Conservation (phyloP, 64 coral and sea anemone species). For the Astreopora myriophthalma region DNA sequence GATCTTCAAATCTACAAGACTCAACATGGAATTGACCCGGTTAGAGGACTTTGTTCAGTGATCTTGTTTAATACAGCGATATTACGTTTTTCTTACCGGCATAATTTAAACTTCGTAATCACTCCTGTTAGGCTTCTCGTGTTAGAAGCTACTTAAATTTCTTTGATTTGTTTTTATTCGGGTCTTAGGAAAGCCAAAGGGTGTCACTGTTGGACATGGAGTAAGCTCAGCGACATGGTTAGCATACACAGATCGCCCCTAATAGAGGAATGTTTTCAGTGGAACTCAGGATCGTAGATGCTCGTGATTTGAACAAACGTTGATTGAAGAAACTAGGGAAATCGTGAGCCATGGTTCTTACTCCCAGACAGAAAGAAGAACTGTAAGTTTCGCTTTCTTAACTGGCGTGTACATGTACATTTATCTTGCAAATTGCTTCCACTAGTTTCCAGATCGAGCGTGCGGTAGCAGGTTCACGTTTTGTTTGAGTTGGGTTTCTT, state of each 20-base stretch:
- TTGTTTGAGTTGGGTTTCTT: not conserved
- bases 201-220: not conserved
- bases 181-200: not conserved
- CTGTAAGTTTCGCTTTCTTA: slow-evolving; percentile 74
- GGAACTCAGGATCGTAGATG: slow-evolving; percentile 31
- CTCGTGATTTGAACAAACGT: slow-evolving; percentile 21
- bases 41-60: slow-evolving; percentile 49
- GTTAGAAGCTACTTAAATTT: not conserved
- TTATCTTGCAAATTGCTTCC: slow-evolving; percentile 5
- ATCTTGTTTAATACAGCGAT: slow-evolving; percentile 24
- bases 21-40: not conserved
- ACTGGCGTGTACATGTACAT: not conserved
- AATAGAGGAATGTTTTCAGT: slow-evolving; percentile 42
- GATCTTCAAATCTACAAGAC: slow-evolving; percentile 25
- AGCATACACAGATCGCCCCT: slow-evolving; percentile 3
- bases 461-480: not conserved
- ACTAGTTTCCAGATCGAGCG: slow-evolving; percentile 15
- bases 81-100: slow-evolving; percentile 11
- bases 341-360: slow-evolving; percentile 88
- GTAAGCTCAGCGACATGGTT: slow-evolving; percentile 25
- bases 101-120: not conserved
- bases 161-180: not conserved
- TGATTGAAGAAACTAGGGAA: slow-evolving; percentile 43
- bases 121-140: not conserved
- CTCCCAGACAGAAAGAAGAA: slow-evolving; percentile 96